Conservation (phyloP, 2,797 vertebrate species). For the Myoxocephalus aenaeus region DNA sequence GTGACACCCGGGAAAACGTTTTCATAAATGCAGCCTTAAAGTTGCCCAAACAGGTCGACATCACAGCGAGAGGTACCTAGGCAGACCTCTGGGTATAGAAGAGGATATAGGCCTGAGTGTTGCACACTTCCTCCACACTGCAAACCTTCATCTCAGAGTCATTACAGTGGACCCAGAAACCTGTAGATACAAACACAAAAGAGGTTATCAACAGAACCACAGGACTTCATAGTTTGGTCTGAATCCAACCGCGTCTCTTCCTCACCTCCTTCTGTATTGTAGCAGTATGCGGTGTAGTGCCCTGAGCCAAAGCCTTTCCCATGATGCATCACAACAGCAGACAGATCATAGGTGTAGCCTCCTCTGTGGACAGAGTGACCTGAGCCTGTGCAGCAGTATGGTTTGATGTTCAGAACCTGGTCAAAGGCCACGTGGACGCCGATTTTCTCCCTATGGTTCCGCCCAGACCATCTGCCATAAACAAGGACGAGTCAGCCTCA, state of each 20-base stretch:
- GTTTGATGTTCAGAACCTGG: slow-evolving; percentile 98
- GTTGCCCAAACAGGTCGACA: slow-evolving; percentile 77
- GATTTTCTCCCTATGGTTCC: slow-evolving; percentile 99
- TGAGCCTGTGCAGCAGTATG: slow-evolving; percentile 96
- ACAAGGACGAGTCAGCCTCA: slow-evolving; percentile 45
- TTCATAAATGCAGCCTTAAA: slow-evolving; percentile 70
- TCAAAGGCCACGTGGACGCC: slow-evolving; percentile 99
- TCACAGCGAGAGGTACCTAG: slow-evolving; percentile 85
- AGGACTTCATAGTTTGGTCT: not conserved
- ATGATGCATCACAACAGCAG: slow-evolving; percentile 99
- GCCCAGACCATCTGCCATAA: slow-evolving; percentile 94
- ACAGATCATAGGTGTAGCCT: slow-evolving; percentile 97
- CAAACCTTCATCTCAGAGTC: slow-evolving; percentile 99
- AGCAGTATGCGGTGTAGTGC: slow-evolving; percentile 99
- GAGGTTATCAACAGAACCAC: not conserved
- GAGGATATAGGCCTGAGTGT: slow-evolving; percentile 99
- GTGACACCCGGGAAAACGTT: slow-evolving; percentile 60
- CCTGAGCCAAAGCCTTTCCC: slow-evolving; percentile 99
- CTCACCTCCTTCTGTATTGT: slow-evolving; percentile 99
- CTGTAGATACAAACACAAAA: slow-evolving; percentile 73
- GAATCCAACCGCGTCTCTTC: slow-evolving; percentile 36
- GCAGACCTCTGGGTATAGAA: slow-evolving; percentile 98
- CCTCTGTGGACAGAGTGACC: slow-evolving; percentile 90
- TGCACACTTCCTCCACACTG: slow-evolving; percentile 99
- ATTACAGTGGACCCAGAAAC: slow-evolving; percentile 99